Conservation (phyloP, 2,888 invertebrate genomes). For the Temnothorax rugatulus region DNA sequence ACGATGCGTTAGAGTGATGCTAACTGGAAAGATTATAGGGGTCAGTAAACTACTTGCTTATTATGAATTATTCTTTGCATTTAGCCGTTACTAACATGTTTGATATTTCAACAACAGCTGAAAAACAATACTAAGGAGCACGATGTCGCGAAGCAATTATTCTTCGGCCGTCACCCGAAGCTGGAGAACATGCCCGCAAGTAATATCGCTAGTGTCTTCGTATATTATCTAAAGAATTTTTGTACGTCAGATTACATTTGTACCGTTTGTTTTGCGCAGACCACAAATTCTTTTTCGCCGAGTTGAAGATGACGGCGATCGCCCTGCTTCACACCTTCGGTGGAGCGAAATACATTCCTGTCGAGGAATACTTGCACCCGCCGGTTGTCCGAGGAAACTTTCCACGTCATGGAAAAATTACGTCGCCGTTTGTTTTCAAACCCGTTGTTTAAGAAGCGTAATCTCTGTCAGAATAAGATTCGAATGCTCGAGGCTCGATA, state of each 20-base stretch:
- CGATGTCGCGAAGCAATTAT: slow-evolving; percentile 88
- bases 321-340: slow-evolving; percentile 94
- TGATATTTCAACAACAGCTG: slow-evolving; percentile 85
- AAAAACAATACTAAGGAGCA: slow-evolving; percentile 87
- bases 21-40: slow-evolving; percentile 90
- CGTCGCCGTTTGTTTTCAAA: not conserved
- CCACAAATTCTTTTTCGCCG: slow-evolving; percentile 93
- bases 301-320: slow-evolving; percentile 91
- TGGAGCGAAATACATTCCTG: slow-evolving; percentile 90
- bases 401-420: not conserved
- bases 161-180: slow-evolving; percentile 91
- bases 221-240: not conserved
- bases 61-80: not conserved
- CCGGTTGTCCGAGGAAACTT: not conserved
- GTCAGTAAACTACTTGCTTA: slow-evolving; percentile 84
- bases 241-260: not conserved
- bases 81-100: not conserved
- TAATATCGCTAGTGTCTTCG: slow-evolving; percentile 50
- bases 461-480: not conserved
- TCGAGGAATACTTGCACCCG: slow-evolving; percentile 88
- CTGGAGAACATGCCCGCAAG: slow-evolving; percentile 89
- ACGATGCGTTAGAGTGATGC: slow-evolving; percentile 91
- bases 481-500: not conserved
- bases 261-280: slow-evolving; percentile 86
- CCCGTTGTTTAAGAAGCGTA: not conserved